A percentile compares a stretch with the other conserved stretches of the same genome.
phyloP scores from a whole-genome alignment of 2,888 invertebrate genomes.

The Leptinotarsa juncta region DNA sequence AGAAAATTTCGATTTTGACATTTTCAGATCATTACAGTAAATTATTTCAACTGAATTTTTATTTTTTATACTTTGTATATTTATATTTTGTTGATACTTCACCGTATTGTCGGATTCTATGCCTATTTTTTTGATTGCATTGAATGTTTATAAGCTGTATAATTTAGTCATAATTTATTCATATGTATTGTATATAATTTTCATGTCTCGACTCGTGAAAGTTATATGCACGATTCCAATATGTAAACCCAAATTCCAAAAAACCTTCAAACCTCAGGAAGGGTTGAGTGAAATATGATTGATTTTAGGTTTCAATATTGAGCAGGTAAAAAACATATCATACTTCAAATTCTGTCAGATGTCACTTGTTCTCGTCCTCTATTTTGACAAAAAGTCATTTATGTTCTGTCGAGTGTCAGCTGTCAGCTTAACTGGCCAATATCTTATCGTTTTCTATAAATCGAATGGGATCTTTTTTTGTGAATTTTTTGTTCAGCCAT shows the following conservation, averaged over 20 bases:
- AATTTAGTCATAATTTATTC: constrained; percentile 21
- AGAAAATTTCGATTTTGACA: constrained; percentile 4
- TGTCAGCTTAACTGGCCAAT: too few relatives aligned
- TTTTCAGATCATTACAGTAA: not conserved
- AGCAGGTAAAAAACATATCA: too few relatives aligned
- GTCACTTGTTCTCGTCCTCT: too few relatives aligned
- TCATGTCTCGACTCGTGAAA: constrained; percentile 22
- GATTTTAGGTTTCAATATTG: not conserved
- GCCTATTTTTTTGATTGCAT: constrained; percentile 19
- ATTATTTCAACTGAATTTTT: not conserved
- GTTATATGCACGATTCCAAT: not conserved
- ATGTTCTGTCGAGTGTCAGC: too few relatives aligned
- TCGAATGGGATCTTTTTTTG: too few relatives aligned
- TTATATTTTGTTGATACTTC: constrained; percentile 1
- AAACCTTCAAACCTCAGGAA: not conserved
- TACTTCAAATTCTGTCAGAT: too few relatives aligned
- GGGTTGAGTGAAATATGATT: not conserved
- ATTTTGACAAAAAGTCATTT: too few relatives aligned
- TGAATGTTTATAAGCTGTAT: constrained; percentile 17
- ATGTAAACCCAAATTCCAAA: constrained; percentile 10
- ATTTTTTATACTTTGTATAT: not conserved
- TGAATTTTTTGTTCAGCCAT: too few relatives aligned
- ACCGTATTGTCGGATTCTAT: constrained; percentile 1
- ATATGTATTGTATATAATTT: constrained; percentile 41
- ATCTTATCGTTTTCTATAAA: too few relatives aligned